Evolutionary conservation across 1,140 invertebrate species (phyloP).

Genomic region (Drosophila saltans): DNA sequence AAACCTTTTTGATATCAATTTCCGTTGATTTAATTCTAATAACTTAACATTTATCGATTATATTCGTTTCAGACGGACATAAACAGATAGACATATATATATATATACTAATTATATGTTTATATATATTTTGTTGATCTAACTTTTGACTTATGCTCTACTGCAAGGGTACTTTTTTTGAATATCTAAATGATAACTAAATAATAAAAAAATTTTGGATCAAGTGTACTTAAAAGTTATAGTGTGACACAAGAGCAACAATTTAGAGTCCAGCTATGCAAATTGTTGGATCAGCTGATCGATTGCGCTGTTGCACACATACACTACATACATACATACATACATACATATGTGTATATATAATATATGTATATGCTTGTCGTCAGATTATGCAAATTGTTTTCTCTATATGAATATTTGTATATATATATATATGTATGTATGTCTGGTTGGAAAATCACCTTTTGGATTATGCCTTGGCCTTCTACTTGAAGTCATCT

Average conservation of each 20-base stretch:
- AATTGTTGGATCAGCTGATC: slow-evolving; percentile 6
- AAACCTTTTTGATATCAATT: neutral
- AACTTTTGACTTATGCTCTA: neutral
- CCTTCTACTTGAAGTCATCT: slow-evolving; percentile 74
- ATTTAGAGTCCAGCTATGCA: slow-evolving; percentile 10
- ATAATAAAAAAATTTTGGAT: neutral
- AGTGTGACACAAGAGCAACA: slow-evolving; percentile 7
- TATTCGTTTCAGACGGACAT: neutral
- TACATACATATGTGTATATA: slow-evolving; percentile 25
- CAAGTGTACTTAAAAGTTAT: neutral
- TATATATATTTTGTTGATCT: neutral
- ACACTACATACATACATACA: neutral
- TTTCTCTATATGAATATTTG: slow-evolving; percentile 16
- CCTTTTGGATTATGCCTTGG: slow-evolving; percentile 8
- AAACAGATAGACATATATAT: neutral
- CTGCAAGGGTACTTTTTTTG: neutral
- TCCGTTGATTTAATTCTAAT: neutral
- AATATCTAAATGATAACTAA: slow-evolving; percentile 4
- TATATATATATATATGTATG: slow-evolving; percentile 42
- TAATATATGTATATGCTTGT: slow-evolving; percentile 19
- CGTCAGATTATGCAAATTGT: slow-evolving; percentile 27
- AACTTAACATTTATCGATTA: neutral
- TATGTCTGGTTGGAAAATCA: slow-evolving; percentile 73
- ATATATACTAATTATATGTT: neutral
- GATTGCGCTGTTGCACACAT: neutral